Percentiles rank a stretch among this genome's conserved stretches.
These are phyloP conservation scores for Cotesia congregata DNA, from an alignment of 2,888 invertebrate genomes.

Conservation along the genomic window DNA sequence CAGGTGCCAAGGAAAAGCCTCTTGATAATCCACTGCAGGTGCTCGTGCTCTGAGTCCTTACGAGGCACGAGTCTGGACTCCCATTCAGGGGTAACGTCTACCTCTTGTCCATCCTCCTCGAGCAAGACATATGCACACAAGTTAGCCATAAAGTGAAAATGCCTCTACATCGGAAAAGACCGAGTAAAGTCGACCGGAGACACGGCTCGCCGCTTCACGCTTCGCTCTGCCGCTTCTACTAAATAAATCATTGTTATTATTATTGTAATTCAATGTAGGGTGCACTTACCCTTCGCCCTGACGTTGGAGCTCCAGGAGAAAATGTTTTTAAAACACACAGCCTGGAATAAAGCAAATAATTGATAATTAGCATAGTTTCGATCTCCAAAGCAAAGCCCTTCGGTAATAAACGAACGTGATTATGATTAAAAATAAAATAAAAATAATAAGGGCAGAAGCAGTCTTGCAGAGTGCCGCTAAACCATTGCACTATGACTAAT, in stretches of 20 bases:
- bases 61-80: constrained; percentile 14
- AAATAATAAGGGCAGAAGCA: constrained; percentile 52
- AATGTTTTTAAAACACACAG: too few species aligned
- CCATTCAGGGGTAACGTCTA: not conserved
- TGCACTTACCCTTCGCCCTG: not conserved
- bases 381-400: not conserved
- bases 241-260: not conserved
- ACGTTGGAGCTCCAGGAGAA: too few species aligned
- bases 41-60: constrained; percentile 36
- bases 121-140: constrained; percentile 12
- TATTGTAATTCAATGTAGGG: not conserved
- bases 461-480: constrained; percentile 70
- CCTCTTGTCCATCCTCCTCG: not conserved
- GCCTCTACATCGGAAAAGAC: constrained; percentile 38
- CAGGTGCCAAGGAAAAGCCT: constrained; percentile 42
- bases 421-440: constrained; percentile 32
- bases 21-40: constrained; percentile 38
- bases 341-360: not conserved
- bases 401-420: not conserved
- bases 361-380: not conserved
- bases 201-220: constrained; percentile 65
- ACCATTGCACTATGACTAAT: constrained; percentile 70
- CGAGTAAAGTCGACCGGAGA: constrained; percentile 56
- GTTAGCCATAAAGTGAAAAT: constrained; percentile 57
- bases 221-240: constrained; percentile 62